A percentile compares a stretch with the other conserved stretches of the same genome.
phyloP scores from a whole-genome alignment of 2,888 invertebrate species.

The Folsomia manolachei region DNA sequence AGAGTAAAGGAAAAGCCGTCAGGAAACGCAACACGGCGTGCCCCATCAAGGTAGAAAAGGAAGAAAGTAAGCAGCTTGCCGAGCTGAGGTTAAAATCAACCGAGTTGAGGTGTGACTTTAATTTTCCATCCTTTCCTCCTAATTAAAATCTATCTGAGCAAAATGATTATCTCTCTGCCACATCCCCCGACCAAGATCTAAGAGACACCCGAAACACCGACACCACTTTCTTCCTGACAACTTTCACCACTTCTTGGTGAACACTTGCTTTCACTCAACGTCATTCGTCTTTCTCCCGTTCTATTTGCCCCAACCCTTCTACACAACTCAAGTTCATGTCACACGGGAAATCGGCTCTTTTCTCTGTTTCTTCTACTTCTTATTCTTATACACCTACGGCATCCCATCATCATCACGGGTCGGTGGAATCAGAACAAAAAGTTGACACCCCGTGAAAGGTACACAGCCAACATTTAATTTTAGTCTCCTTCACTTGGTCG shows the following conservation, averaged over 20 bases:
- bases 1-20: no score
- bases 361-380: conserved; percentile 13
- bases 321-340: conserved; percentile 11
- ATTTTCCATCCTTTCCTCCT: conserved; percentile 42
- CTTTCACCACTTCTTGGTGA: conserved; percentile 18
- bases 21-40: no score
- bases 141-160: conserved; percentile 47
- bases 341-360: conserved; percentile 22
- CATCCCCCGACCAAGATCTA: conserved; percentile 2
- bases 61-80: not conserved
- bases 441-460: conserved; percentile 34
- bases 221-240: no score
- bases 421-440: conserved; percentile 28
- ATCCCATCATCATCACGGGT: conserved; percentile 10
- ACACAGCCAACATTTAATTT: conserved; percentile 24
- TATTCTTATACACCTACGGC: conserved; percentile 16
- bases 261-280: conserved; percentile 14
- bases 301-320: no score
- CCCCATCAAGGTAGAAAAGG: no score
- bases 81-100: not conserved
- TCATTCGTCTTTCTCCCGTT: not conserved
- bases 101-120: conserved; percentile 38
- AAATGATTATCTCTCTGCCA: conserved; percentile 39
- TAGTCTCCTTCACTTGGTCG: not conserved
- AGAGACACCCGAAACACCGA: conserved; percentile 13